phyloP scores from a whole-genome alignment of 2,888 invertebrate genomes.

The Tubulanus polymorphus region DNA sequence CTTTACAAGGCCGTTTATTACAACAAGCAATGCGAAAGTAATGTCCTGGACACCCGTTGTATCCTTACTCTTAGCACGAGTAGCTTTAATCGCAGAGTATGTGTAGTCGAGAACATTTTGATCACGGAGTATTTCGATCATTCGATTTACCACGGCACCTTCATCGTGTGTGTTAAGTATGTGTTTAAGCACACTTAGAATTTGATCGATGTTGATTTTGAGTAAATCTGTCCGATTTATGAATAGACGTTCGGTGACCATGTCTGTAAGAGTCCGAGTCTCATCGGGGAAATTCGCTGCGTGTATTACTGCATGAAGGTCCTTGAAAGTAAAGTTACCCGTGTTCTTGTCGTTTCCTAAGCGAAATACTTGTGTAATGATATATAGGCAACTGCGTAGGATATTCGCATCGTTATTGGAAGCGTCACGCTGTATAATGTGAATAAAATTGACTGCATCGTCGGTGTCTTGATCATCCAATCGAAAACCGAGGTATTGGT shows the following conservation, averaged over 20 bases:
- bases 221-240: background rate
- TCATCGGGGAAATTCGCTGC: constrained; percentile 1
- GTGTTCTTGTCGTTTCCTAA: background rate
- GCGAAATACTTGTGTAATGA: constrained; percentile 1
- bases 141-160: background rate
- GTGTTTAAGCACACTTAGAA: background rate
- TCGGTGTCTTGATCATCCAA: constrained; percentile 2
- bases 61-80: background rate
- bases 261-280: background rate
- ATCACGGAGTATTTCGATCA: background rate
- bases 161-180: background rate
- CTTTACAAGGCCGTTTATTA: constrained; percentile 2
- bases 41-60: background rate
- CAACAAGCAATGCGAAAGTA: background rate
- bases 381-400: background rate
- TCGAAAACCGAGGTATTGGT: background rate
- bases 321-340: background rate
- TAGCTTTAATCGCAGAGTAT: background rate
- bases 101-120: background rate
- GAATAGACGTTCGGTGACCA: background rate
- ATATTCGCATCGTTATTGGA: background rate
- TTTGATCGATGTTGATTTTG: background rate
- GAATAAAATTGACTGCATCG: background rate
- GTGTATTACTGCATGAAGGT: background rate
- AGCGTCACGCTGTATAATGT: constrained; percentile 1